phyloP scores from a whole-genome alignment of 2,888 invertebrate genomes.

The Gnatocerus cornutus region DNA sequence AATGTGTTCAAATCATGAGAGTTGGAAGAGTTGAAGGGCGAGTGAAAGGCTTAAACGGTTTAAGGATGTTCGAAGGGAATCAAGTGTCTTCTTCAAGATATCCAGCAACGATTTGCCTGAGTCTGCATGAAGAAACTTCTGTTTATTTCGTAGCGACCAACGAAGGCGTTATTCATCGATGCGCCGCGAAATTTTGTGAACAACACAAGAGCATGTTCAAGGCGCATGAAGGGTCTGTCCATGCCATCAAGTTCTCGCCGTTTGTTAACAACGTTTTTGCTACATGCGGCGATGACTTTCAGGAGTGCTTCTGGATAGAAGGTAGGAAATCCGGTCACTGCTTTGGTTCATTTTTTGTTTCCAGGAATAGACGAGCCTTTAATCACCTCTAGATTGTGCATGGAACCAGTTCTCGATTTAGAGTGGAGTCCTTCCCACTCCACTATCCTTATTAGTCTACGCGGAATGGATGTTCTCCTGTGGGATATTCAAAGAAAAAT shows the following conservation, averaged over 20 bases:
- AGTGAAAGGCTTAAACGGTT: slow-evolving; percentile 73
- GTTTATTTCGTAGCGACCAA: slow-evolving; percentile 88
- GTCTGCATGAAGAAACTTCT: slow-evolving; percentile 77
- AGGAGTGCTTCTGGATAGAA: slow-evolving; percentile 83
- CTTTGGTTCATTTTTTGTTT: background rate
- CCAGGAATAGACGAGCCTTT: slow-evolving; percentile 70
- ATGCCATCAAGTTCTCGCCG: slow-evolving; percentile 81
- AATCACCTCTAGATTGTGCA: slow-evolving; percentile 11
- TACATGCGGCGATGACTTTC: slow-evolving; percentile 87
- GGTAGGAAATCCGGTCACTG: slow-evolving; percentile 64
- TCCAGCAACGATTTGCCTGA: slow-evolving; percentile 77
- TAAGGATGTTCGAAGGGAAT: slow-evolving; percentile 65
- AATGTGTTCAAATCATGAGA: slow-evolving; percentile 75
- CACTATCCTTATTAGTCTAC: slow-evolving; percentile 81
- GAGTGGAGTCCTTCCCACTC: slow-evolving; percentile 85
- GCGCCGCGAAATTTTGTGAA: slow-evolving; percentile 88
- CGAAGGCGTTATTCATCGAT: slow-evolving; percentile 88
- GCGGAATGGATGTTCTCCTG: slow-evolving; percentile 79
- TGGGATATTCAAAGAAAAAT: slow-evolving; percentile 87
- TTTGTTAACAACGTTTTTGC: slow-evolving; percentile 81
- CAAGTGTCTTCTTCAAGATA: slow-evolving; percentile 71
- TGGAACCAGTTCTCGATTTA: slow-evolving; percentile 71
- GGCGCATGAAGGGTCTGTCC: slow-evolving; percentile 86
- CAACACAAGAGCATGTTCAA: slow-evolving; percentile 69
- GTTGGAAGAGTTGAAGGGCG: slow-evolving; percentile 79